Percentiles rank a stretch among this genome's conserved stretches.
phyloP scores from a whole-genome alignment of 2,113 vertebrate species.

The Gorsachius goisagi region DNA sequence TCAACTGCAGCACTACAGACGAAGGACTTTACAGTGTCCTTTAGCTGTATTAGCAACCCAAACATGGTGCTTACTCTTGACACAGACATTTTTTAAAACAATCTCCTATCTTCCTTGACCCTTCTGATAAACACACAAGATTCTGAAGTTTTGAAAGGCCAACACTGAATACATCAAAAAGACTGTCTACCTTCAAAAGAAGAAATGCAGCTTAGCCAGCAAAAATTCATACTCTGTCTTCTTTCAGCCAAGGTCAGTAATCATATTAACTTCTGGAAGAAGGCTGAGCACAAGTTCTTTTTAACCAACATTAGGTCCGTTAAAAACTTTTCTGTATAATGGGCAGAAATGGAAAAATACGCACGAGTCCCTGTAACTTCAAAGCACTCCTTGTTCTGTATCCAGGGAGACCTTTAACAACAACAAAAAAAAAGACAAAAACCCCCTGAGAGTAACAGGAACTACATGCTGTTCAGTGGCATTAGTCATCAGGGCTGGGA shows the following conservation, averaged over 20 bases:
- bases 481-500: not conserved
- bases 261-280: not conserved
- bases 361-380: not conserved
- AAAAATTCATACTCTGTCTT: not conserved
- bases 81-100: not conserved
- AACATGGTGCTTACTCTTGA: not conserved
- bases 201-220: not conserved
- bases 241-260: not conserved
- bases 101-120: not conserved
- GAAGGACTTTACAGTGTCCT: not conserved
- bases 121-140: not conserved
- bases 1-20: not conserved
- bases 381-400: not conserved
- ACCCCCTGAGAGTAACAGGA: not conserved
- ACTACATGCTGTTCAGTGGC: not conserved
- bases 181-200: not conserved
- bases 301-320: not conserved
- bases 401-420: not conserved
- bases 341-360: not conserved
- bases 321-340: not conserved
- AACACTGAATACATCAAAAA: not conserved
- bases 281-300: not conserved
- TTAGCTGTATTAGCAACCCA: not conserved
- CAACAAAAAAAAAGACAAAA: not conserved
- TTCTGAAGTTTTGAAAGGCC: slow-evolving; percentile 26